Conservation (phyloP, 2,113 vertebrate genomes). For the Neopipo cinnamomea region DNA sequence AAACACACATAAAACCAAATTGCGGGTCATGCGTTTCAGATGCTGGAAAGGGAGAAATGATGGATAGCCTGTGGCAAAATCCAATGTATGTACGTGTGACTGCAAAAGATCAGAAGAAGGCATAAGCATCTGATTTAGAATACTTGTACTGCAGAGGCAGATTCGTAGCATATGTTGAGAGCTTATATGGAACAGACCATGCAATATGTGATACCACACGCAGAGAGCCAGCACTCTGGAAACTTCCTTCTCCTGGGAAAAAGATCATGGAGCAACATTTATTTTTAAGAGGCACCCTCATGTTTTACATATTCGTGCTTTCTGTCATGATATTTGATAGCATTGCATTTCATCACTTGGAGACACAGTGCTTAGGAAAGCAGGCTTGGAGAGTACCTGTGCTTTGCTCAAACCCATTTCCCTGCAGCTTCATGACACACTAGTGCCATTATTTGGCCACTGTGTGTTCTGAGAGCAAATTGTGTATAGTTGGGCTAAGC, state of each 20-base stretch:
- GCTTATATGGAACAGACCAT: conserved; percentile 44
- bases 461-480: neutral
- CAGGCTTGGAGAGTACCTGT: neutral
- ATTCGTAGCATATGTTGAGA: conserved; percentile 47
- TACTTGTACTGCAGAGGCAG: conserved; percentile 7
- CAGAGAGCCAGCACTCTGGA: conserved; percentile 17
- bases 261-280: neutral
- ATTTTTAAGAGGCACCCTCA: conserved; percentile 38
- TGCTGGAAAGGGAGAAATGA: conserved; percentile 35
- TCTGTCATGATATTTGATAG: conserved; percentile 22
- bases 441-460: neutral
- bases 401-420: neutral
- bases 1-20: conserved; percentile 21
- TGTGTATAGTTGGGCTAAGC: neutral
- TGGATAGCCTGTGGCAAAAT: conserved; percentile 47
- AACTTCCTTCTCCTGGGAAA: conserved; percentile 43
- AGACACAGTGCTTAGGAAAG: neutral
- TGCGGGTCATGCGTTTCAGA: neutral
- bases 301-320: conserved; percentile 16
- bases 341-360: neutral
- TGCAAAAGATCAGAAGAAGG: conserved; percentile 53
- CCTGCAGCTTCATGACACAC: neutral
- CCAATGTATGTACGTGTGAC: neutral
- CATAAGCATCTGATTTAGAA: conserved; percentile 55
- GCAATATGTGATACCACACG: conserved; percentile 38